Base-by-base conservation (phyloP, 2,888 invertebrate species). In the Eretmocerus hayati region DNA sequence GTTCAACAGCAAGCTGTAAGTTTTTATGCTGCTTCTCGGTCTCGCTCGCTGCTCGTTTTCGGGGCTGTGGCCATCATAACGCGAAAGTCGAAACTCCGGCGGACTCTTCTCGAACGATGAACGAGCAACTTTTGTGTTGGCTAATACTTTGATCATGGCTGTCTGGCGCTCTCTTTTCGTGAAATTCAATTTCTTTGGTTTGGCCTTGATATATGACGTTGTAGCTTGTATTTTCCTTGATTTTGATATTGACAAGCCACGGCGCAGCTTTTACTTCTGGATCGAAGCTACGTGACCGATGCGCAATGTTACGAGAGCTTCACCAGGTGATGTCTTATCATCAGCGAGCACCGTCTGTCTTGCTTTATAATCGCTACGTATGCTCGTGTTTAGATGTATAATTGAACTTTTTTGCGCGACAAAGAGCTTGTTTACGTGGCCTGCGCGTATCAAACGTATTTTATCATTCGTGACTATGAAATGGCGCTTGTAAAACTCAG, bases 1-100 rank as follows among this genome's bases (percentile, higher is more conserved):
- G 59, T 84, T 85, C 73, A 80, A 79, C 69, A 81, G 77, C 72
- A 80, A 77, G 65, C 74, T 85, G 85, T 85, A 72, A 83, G 85
- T 84, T 13, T n/a, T n/a, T n/a, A n/a, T n/a, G n/a, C n/a, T n/a
- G n/a, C n/a, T n/a, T n/a, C n/a, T n/a, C n/a, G n/a, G n/a, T 19
- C 4, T 9, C 11, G 15, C 19, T 38, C 23, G 18, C 26, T n/a
- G 20, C 8, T 2, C 32, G 22, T 19, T 19, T 26, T n/a, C 4
- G 11, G 20, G 30, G n/a, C n/a, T n/a, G n/a, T n/a, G n/a, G n/a
- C n/a, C n/a, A n/a, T n/a, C n/a, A n/a, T n/a, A n/a, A n/a, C n/a
- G n/a, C n/a, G n/a, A n/a, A n/a, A n/a, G n/a, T n/a, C 26, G 26
- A 26, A n/a, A 26, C 26, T 26, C 26, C 26, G 26, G 6, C 26